Evolutionary conservation across 1,140 invertebrate species (phyloP).

Genomic region (Pollicipes pollicipes): DNA sequence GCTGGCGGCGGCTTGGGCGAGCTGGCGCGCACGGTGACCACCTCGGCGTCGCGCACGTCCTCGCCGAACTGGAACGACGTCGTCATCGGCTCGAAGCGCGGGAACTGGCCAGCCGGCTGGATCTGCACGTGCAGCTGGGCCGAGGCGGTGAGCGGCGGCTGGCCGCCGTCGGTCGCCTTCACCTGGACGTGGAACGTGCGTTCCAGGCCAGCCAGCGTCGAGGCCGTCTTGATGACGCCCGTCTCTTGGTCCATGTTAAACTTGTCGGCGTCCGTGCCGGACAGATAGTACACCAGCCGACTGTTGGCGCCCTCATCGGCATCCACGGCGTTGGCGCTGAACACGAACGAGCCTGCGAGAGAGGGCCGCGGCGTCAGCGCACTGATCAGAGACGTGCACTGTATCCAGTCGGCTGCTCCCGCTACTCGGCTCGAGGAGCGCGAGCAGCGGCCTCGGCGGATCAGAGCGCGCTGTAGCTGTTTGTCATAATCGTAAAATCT

Average conservation of each 20-base stretch:
- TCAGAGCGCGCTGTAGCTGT: too few relatives aligned
- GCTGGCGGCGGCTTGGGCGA: conserved; percentile 46
- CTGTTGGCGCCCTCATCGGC: conserved; percentile 60
- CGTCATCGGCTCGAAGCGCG: conserved; percentile 32
- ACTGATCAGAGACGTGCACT: too few relatives aligned
- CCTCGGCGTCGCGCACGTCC: conserved; percentile 36
- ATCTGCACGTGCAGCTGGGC: conserved; percentile 39
- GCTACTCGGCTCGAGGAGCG: background rate
- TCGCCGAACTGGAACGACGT: conserved; percentile 59
- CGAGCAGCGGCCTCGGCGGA: too few relatives aligned
- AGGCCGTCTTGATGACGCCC: conserved; percentile 51
- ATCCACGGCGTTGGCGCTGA: conserved; percentile 65
- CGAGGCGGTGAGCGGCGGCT: conserved; percentile 28
- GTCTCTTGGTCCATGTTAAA: conserved; percentile 58
- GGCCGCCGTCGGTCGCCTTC: conserved; percentile 30
- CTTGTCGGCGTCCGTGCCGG: conserved; percentile 51
- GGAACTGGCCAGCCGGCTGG: conserved; percentile 31
- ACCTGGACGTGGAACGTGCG: conserved; percentile 27
- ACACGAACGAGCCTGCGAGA: conserved; percentile 47
- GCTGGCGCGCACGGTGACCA: conserved; percentile 27
- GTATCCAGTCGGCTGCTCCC: too few relatives aligned
- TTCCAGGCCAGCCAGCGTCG: conserved; percentile 23
- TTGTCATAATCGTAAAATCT: background rate
- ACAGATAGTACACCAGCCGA: conserved; percentile 53
- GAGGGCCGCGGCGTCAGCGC: background rate